Percentiles rank a stretch among this genome's conserved stretches.
Evolutionary conservation across 2,888 invertebrate species (phyloP).

Genomic region (Rhopalosiphum nymphaeae): DNA sequence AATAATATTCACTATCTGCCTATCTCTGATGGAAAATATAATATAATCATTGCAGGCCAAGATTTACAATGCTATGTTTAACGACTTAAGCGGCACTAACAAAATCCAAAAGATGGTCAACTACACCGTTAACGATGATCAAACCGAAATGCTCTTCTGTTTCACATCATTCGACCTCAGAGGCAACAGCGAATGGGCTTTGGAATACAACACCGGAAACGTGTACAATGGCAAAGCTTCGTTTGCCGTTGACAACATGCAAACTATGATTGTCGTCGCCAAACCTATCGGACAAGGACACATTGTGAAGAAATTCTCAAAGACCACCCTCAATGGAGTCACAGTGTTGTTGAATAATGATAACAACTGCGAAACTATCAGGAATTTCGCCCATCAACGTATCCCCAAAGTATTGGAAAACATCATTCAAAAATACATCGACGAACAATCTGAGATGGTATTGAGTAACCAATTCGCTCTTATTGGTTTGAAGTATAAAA

Average conservation of each 20-base stretch:
- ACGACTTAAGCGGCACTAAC: neutral
- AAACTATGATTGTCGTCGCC: conserved; percentile 3
- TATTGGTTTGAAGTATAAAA: conserved; percentile 1
- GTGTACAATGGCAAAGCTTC: neutral
- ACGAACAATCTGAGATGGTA: neutral
- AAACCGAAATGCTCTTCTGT: conserved; percentile 16
- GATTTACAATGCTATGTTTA: neutral
- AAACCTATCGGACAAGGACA: neutral
- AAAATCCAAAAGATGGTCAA: conserved; percentile 32
- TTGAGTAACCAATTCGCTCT: neutral
- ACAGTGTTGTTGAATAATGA: conserved; percentile 20
- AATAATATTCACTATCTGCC: neutral
- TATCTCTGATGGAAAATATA: neutral
- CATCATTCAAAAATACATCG: neutral
- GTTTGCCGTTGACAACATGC: conserved; percentile 20
- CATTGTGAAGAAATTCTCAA: neutral
- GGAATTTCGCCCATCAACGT: neutral
- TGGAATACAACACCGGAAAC: conserved; percentile 31
- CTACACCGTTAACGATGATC: neutral
- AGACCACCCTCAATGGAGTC: conserved; percentile 36
- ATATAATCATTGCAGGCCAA: conserved; percentile 12
- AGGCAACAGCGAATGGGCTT: conserved; percentile 7
- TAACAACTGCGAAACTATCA: conserved; percentile 28
- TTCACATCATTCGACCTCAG: conserved; percentile 24
- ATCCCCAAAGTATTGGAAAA: conserved; percentile 30